Evolutionary conservation across 2,113 vertebrate species (phyloP), one percentile per base, ranked within the genome.

Genomic region (Hydrochoerus hydrochaeris): DNA sequence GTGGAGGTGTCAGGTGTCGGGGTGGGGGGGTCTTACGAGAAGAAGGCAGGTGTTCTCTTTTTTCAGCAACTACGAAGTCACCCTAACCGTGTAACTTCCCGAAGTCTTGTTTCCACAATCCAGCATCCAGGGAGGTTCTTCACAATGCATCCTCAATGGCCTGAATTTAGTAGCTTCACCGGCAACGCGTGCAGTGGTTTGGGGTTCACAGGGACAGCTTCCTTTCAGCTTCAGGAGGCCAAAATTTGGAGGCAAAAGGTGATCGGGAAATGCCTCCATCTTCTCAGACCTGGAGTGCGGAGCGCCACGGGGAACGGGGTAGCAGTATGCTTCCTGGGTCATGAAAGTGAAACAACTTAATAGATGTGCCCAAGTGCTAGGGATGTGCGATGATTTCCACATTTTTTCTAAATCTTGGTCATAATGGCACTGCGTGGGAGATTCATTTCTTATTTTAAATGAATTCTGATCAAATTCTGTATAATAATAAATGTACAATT

Each of bases 41-140:
- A 60, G 60, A 97, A 88, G 91, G 90, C 92, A 94, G 85, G 90
- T 86, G 88, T 81, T 96, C 91, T 89, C 63, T 95, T 85, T 86
- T 82, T 75, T 86, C 54, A n/a, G 6, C 0, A 2, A 77, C n/a
- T 86, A 60, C 71, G 85, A 96, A 94, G 86, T 94, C 75, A 85
- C 82, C 67, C 71, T 22, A 2, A 73, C 88, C 73, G 92, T 82
- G 52, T 71, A 90, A 95, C 96, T 95, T 96, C 85, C 71, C 75
- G 17, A 78, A 87, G 90, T 35, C 89, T 82, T 87, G 83, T 58
- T 93, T 89, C 82, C 7, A 0, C 52, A 54, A 0, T 82, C 90
- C 54, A 49, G 84, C 58, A 44, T 52, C 67, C 73, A 86, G 73
- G 88, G 81, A 62, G 1, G 1, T 4, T 4, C 41, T 28, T 63